Evolutionary conservation across 2,113 vertebrate genomes (phyloP), one percentile per base, ranked within the genome.

Genomic region (Psilopogon haemacephalus): DNA sequence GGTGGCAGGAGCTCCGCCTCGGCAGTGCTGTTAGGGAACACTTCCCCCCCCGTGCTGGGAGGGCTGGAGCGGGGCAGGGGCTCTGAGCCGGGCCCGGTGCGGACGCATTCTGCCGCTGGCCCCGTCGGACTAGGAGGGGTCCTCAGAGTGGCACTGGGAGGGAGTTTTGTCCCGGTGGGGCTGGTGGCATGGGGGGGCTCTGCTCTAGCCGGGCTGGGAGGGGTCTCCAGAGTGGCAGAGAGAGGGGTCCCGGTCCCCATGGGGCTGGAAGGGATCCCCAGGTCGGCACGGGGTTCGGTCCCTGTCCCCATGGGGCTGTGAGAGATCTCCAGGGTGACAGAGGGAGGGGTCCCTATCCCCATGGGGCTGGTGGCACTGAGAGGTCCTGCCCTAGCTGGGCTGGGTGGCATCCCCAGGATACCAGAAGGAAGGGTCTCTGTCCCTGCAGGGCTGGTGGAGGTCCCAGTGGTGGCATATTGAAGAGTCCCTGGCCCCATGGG

Each of bases 21-120:
- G 44, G 24, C 18, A 27, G 30, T 85, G 90, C 96, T 97, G 17
- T 84, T 88, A 18, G 96, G 37, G 64, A 24, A 44, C 21, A 71
- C 78, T 1, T 3, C 20, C 11, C 54, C 64, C 58, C 58, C n/a
- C 20, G 23, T 35, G 12, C 58, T 59, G 12, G 9, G 7, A 9
- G 56, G 35, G 11, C 12, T 37, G 13, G 55, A 21, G 73, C 11
- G 88, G 91, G 14, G 60, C 42, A 88, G 91, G 30, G 95, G 26
- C 35, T 37, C 50, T 17, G 50, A 10, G 28, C 21, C n/a, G n/a
- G 58, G 6, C 14, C 56, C 2, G n/a, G 84, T 8, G 12, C 86
- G 64, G 5, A 46, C 64, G 8, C 30, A 33, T 16, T 40, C 38
- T 11, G 5, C 42, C 52, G 2, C 50, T 27, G 96, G 6, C 8